Base-by-base conservation (phyloP, 1,140 invertebrate species). In the Drosophila rhopaloa region DNA sequence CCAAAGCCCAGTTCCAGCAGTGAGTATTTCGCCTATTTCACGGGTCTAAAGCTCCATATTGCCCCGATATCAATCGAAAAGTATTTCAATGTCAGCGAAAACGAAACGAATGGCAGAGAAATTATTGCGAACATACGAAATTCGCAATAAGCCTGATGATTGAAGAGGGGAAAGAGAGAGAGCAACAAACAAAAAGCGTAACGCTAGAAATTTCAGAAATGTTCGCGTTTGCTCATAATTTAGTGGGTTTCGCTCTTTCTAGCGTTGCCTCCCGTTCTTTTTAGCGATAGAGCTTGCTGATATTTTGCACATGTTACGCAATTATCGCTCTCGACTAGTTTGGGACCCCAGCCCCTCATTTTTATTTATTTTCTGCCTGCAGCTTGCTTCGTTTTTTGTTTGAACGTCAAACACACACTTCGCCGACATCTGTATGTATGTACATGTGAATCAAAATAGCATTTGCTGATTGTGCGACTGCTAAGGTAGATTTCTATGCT, bases 61-160 rank as follows among this genome's bases (percentile, higher is more conserved):
- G 14, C 27, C 8, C n/a, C 11, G 38, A 43, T 70, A 56, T 68
- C 50, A 70, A 56, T 56, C 43, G 32, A 47, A 48, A 74, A 71
- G 56, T 83, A 76, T 83, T 88, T 88, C 84, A 89, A 89, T 89
- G 84, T 81, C 84, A 89, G 81, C 46, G 16, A 47, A 11, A 67
- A 51, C 57, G 57, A 44, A 43, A 38, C 40, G 35, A 11, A 40
- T 29, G 27, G 56, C 48, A 6, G 29, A 56, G 37, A 43, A 62
- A 62, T 41, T 50, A 60, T 19, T 24, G 24, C 24, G 3, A 24
- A 4, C 24, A 32, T 32, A 41, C 40, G 10, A 56, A 60, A 63
- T 70, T 81, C 16, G 79, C 73, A 53, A 61, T 29, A 59, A 32
- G 5, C 9, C 29, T 32, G 7, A 6, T 32, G 29, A 32, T 32